These are phyloP conservation scores for Pseudococcus longispinus DNA, from an alignment of 2,888 invertebrate genomes.

Conservation along the genomic window DNA sequence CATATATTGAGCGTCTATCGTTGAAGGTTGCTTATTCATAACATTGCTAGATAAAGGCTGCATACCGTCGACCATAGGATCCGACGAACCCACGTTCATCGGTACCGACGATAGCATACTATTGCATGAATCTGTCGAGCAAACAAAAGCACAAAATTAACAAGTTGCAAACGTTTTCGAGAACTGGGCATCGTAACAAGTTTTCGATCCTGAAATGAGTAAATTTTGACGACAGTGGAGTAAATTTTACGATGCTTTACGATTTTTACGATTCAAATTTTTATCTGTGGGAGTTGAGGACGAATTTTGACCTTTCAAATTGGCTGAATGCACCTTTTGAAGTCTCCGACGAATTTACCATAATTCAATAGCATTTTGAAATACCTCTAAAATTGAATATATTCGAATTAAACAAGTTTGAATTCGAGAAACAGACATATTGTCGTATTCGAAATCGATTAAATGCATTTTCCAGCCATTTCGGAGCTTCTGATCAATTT, in stretches of 20 bases:
- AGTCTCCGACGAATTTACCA: too few relatives aligned
- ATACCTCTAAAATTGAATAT: too few relatives aligned
- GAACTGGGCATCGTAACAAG: background rate
- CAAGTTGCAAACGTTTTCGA: background rate
- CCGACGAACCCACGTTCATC: constrained; percentile 58
- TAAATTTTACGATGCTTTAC: background rate
- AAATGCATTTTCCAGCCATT: too few relatives aligned
- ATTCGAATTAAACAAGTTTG: too few relatives aligned
- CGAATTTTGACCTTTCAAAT: too few relatives aligned
- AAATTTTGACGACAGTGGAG: background rate
- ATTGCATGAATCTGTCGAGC: constrained; percentile 42
- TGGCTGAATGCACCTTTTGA: too few relatives aligned
- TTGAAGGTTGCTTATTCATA: constrained; percentile 75
- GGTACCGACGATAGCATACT: constrained; percentile 58
- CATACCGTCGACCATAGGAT: constrained; percentile 62
- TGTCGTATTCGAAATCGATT: too few relatives aligned
- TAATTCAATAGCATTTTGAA: too few relatives aligned
- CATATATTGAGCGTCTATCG: constrained; percentile 86
- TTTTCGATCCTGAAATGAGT: background rate
- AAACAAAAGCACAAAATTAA: background rate
- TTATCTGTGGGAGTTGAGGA: too few relatives aligned
- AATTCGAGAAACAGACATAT: too few relatives aligned
- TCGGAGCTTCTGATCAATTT: too few relatives aligned
- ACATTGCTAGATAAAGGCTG: constrained; percentile 80
- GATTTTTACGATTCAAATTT: too few relatives aligned